Base-by-base conservation (phyloP, 2,888 invertebrate genomes). In the Drosophila lutescens region DNA sequence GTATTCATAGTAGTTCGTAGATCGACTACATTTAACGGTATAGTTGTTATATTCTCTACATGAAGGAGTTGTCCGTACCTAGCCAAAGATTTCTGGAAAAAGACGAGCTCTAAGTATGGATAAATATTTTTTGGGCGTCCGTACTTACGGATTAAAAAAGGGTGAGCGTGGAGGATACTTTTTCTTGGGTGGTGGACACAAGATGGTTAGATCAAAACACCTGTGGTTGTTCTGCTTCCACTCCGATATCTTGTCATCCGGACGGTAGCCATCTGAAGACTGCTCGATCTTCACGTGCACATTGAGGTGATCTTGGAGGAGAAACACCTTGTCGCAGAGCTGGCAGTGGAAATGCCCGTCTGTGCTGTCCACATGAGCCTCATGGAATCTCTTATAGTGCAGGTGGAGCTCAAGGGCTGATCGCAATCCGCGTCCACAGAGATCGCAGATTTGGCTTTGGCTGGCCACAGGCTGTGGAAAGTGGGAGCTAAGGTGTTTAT, bases 141-240 rank as follows among this genome's bases (percentile, higher is more conserved):
- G 3, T 43, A 63, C 71, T 56, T 40, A 70, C 71, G 56, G 62
- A 44, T 71, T 71, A 9, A 70, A 57, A 34, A 40, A 71, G 1
- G 62, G 56, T 7, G 53, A 57, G 6, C 56, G 56, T 0, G 38
- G 62, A 13, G 71, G 56, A 44, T 63, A 70, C 8, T 34, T 71
- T 9, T 13, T 46, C 9, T 70, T 53, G 2, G 62, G 56, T 2
- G 62, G 49, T 0, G 49, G 46, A 8, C 41, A 15, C 4, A 61
- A 20, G 5, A 50, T 30, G 36, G n/a, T 17, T 5, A 30, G 6
- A 17, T 61, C 36, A 26, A 9, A 4, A 7, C 32, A 41, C 7
- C 10, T 32, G 20, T 7, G 17, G 1, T 6, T 2, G 2, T 9
- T 34, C 23, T 43, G 38, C 20, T 32, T 30, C 20, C 50, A 10